phyloP scores from a whole-genome alignment of 2,797 vertebrate species.

The Poecile montanus region DNA sequence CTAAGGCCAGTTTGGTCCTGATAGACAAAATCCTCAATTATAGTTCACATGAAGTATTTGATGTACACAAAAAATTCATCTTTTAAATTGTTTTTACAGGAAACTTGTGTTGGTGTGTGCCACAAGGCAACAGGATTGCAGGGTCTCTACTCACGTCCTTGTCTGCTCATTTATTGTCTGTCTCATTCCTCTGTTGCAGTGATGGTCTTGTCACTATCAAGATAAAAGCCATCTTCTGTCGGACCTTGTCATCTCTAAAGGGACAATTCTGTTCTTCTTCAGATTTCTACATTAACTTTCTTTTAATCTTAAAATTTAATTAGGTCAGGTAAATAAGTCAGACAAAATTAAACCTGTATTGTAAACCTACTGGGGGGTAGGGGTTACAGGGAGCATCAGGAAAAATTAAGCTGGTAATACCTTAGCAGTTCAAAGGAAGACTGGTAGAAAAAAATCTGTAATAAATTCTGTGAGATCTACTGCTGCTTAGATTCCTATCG shows the following conservation, averaged over 20 bases:
- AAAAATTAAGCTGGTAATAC: not conserved
- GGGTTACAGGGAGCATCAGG: not conserved
- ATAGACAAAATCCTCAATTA: not conserved
- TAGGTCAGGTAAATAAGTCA: not conserved
- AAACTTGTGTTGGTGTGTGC: not conserved
- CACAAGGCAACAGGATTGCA: not conserved
- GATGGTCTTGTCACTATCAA: not conserved
- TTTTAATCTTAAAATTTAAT: not conserved
- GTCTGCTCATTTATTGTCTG: not conserved
- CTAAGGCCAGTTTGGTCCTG: not conserved
- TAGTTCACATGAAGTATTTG: not conserved
- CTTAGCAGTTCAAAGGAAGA: slow-evolving; percentile 1
- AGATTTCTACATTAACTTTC: not conserved
- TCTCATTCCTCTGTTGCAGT: not conserved
- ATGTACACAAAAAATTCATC: not conserved
- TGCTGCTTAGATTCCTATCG: not conserved
- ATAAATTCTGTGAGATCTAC: not conserved
- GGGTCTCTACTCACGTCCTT: not conserved
- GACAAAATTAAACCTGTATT: not conserved
- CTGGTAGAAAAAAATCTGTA: not conserved
- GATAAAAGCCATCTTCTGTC: not conserved
- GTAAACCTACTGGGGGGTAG: not conserved
- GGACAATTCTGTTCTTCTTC: not conserved
- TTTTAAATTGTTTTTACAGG: not conserved
- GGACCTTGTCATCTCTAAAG: not conserved